These are phyloP conservation scores for Aphidius colemani DNA, from an alignment of 2,888 invertebrate species.

Conservation along the genomic window DNA sequence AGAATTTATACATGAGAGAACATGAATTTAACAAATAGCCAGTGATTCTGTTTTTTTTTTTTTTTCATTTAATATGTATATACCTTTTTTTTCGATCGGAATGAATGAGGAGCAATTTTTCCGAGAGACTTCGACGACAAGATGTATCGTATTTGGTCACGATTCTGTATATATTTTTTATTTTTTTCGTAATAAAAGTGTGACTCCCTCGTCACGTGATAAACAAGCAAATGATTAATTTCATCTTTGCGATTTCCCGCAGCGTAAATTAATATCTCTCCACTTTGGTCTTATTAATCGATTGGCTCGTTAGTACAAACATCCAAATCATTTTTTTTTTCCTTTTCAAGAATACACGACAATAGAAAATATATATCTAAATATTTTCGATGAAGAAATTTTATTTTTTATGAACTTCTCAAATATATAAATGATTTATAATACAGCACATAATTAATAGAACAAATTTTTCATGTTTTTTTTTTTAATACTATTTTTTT, in stretches of 20 bases:
- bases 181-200: background rate
- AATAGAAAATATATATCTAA: background rate
- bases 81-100: background rate
- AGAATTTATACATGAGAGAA: too few relatives aligned
- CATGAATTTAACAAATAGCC: too few relatives aligned
- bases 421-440: slow-evolving; percentile 4
- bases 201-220: slow-evolving; percentile 1
- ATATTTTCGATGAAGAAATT: background rate
- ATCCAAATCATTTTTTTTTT: slow-evolving; percentile 15
- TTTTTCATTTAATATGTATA: background rate
- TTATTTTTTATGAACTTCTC: slow-evolving; percentile 15
- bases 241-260: slow-evolving; percentile 37
- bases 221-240: slow-evolving; percentile 38
- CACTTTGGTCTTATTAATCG: slow-evolving; percentile 36
- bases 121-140: background rate
- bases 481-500: slow-evolving; percentile 2
- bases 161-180: slow-evolving; percentile 21
- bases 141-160: slow-evolving; percentile 36
- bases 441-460: background rate
- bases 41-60: background rate
- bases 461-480: background rate
- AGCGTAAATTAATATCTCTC: slow-evolving; percentile 38
- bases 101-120: background rate
- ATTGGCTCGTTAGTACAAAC: slow-evolving; percentile 37
- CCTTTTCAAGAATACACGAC: background rate